Conservation (phyloP, 2,888 invertebrate species). For the Ennomos erosarius region DNA sequence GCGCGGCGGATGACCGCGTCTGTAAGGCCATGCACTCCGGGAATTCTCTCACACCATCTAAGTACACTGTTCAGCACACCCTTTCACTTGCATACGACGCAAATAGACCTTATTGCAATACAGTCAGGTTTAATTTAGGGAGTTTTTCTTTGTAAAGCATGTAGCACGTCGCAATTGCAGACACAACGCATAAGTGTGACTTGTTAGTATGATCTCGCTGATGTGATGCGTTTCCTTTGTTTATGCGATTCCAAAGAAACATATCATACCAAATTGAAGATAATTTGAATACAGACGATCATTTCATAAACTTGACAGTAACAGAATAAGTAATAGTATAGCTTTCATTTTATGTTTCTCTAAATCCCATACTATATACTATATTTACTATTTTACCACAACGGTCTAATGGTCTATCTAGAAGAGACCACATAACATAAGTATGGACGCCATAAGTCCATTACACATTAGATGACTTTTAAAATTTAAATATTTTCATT, state of each 20-base stretch:
- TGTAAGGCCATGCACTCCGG: conserved; percentile 58
- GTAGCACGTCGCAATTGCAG: not conserved
- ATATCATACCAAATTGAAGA: not conserved
- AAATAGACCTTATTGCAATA: conserved; percentile 22
- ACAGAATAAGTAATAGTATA: too few relatives aligned
- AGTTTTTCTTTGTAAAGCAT: not conserved
- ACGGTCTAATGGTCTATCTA: too few relatives aligned
- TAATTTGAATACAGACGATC: not conserved
- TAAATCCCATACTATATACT: too few relatives aligned
- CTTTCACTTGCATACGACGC: not conserved
- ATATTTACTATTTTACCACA: too few relatives aligned
- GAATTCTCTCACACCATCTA: conserved; percentile 45
- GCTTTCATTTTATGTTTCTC: too few relatives aligned
- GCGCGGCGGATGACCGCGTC: conserved; percentile 60
- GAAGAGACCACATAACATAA: too few relatives aligned
- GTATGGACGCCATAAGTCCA: too few relatives aligned
- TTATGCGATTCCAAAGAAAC: conserved; percentile 11
- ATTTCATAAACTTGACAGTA: not conserved
- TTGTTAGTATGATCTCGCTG: conserved; percentile 16
- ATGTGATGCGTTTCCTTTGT: conserved; percentile 22
- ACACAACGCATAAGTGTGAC: conserved; percentile 5
- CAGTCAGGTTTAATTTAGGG: conserved; percentile 16
- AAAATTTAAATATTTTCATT: too few relatives aligned
- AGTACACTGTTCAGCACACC: conserved; percentile 13
- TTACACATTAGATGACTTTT: too few relatives aligned